Evolutionary conservation across 1,140 invertebrate species (phyloP), one percentile per base, ranked within the genome.

Genomic region (Brachionus rubens): DNA sequence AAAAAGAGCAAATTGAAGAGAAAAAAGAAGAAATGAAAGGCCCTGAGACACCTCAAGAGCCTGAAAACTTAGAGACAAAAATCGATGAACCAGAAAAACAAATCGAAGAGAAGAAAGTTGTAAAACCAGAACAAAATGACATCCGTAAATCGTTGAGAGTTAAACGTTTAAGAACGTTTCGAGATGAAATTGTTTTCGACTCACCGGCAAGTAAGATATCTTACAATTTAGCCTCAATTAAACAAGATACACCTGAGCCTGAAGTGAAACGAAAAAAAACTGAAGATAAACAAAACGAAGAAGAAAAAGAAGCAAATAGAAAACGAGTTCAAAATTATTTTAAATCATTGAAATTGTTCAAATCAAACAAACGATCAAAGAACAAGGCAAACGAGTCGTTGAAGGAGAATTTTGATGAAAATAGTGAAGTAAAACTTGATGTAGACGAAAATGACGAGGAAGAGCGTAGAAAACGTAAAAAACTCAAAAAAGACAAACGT

Each of bases 181-280:
- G 21, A 40, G 65, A 70, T 6, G 65, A 70, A 33, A 70, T 70
- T 50, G 65, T 70, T 9, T 70, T 70, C 65, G 65, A 70, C 10
- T 70, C 65, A 33, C 65, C 65, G 3, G 40, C 65, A 1, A 50
- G 43, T n/a, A 46, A 36, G 4, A 70, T 70, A 30, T 24, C 65
- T 26, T 70, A 70, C 16, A 70, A 70, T 36, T 46, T 70, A 26
- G 41, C 65, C 10, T 70, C 65, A 14, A 70, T 47, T 36, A 59
- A 36, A 21, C 28, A 70, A 70, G 46, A 16, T 26, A 16, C 21
- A 7, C 5, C 65, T 7, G 26, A 70, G 16, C 36, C 40, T 16
- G 16, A 43, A 0, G 12, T 50, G 6, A 19, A 26, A 50, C 3
- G 12, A 12, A 19, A 50, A 50, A 26, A 19, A 50, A 12, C 12